Base-by-base conservation (phyloP, 64 coral and sea anemone species). In the Actinia equina region DNA sequence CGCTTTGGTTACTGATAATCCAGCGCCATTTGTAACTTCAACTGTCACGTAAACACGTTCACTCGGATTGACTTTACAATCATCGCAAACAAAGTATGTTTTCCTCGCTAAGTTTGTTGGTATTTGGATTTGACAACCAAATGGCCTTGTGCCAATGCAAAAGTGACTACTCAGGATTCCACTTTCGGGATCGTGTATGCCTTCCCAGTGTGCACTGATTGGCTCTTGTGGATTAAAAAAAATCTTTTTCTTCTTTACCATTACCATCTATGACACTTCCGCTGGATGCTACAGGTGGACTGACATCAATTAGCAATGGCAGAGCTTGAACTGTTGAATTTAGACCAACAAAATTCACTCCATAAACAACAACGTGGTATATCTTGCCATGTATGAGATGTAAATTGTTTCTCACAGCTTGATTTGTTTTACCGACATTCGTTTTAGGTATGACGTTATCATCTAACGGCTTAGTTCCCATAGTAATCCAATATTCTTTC, bases 171-270 rank as follows among this genome's bases (percentile, higher is more conserved):
- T 82, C 20, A 77, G 23, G 6, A 98, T 89, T 13, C 78, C 89
- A 65, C 95, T 98, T 56, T 98, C 93, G 3, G 89, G 87, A 70
- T 98, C 95, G 9, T 18, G 59, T 51, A 91, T 88, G 43, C 44
- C 59, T 86, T 91, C 82, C 93, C 93, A 95, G 52, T 88, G 57
- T 15, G 82, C 86, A 19, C 67, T 59, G 8, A 95, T 25, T n/a
- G 46, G 44, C 30, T 57, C 56, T n/a, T 82, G 49, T 49, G 82
- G 83, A 46, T 89, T 84, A 42, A 91, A 54, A n/a, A 26, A 74
- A 95, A 6, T 84, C 61, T 41, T 79, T 13, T 44, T 91, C 83
- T 20, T 85, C 58, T 17, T 51, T 71, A 82, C n/a, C 22, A 1
- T 27, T 15, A 11, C 67, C 76, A 55, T 91, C 89, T 19, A 79